Percentiles rank a stretch among this genome's conserved stretches.
phyloP scores from a whole-genome alignment of 92 coral and sea anemone genomes.

The Siderastrea siderea region DNA sequence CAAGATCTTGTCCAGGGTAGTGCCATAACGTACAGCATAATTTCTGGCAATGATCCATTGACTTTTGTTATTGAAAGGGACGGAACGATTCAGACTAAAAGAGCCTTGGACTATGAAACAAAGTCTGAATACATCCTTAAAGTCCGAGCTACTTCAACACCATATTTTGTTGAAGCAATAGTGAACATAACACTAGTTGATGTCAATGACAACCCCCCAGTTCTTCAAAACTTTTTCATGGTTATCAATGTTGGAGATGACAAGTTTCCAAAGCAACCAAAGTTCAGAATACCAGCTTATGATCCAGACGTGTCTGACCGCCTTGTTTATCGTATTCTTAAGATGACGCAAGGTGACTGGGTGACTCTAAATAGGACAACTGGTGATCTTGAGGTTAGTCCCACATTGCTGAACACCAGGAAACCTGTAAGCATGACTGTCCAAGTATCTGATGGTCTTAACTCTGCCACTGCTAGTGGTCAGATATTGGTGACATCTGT shows the following conservation, averaged over 20 bases:
- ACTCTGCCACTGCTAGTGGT: conserved; percentile 70
- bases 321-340: conserved; percentile 57
- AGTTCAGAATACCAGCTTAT: conserved; percentile 87
- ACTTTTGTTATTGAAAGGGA: conserved; percentile 76
- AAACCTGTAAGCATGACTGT: conserved; percentile 74
- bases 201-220: conserved; percentile 89
- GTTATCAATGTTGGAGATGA: conserved; percentile 85
- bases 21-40: conserved; percentile 78
- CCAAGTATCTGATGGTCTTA: conserved; percentile 79
- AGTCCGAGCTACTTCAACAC: conserved; percentile 85
- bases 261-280: conserved; percentile 75
- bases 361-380: conserved; percentile 76
- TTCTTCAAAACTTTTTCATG: conserved; percentile 86
- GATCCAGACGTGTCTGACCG: conserved; percentile 91
- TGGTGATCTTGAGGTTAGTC: conserved; percentile 84
- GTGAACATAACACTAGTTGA: conserved; percentile 80
- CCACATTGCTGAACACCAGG: conserved; percentile 78
- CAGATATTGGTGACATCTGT: conserved; percentile 86
- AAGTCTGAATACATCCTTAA: conserved; percentile 78
- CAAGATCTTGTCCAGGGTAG: conserved; percentile 75
- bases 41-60: conserved; percentile 77
- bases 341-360: conserved; percentile 75
- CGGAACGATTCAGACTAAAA: conserved; percentile 82
- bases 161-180: conserved; percentile 73
- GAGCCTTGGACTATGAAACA: conserved; percentile 83